Base-by-base conservation (phyloP, 2,113 vertebrate genomes). In the Halichoerus grypus region DNA sequence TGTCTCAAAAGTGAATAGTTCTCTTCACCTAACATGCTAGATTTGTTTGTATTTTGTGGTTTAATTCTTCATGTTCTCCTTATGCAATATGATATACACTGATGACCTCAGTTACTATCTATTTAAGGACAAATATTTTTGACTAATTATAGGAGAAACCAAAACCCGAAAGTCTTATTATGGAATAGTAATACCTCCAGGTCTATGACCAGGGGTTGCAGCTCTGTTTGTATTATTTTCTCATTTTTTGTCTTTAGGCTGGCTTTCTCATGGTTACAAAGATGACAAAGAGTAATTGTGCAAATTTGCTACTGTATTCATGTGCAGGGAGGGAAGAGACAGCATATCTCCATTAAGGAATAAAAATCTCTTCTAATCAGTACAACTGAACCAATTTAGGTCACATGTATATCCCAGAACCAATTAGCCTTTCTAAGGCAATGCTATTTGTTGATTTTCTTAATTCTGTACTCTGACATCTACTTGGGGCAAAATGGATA, bases 151-250 rank as follows among this genome's bases (percentile, higher is more conserved):
- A 65, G 7, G 3, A 77, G 21, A 67, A 93, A n/a, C 7, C 0
- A 7, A 90, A 8, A 19, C 3, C 4, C 9, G 8, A 74, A 31
- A 33, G 12, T 16, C 8, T 53, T n/a, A 46, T 55, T 67, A 61
- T 61, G 18, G 33, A 22, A 1, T 19, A 59, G 0, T n/a, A 4
- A 28, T 33, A n/a, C 1, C 22, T 59, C 13, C 3, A 57, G 28
- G 4, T 49, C 31, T 11, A 28, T 63, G 10, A 76, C 12, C 4
- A 59, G 28, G 15, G 5, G 4, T 2, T 85, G 4, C 0, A 46
- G 0, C 4, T 90, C 4, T 9, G 19, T 57, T 42, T 63, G 7
- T 22, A 1, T 26, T 36, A 22, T 0, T 28, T 4, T 76, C 57
- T 72, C 4, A 14, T 4, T 5, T 83, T 12, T 74, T 67, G 1